A percentile compares a stretch with the other conserved stretches of the same genome.
Conservation (phyloP, 2,113 vertebrate genomes). For the Brienomyrus longianalis region DNA sequence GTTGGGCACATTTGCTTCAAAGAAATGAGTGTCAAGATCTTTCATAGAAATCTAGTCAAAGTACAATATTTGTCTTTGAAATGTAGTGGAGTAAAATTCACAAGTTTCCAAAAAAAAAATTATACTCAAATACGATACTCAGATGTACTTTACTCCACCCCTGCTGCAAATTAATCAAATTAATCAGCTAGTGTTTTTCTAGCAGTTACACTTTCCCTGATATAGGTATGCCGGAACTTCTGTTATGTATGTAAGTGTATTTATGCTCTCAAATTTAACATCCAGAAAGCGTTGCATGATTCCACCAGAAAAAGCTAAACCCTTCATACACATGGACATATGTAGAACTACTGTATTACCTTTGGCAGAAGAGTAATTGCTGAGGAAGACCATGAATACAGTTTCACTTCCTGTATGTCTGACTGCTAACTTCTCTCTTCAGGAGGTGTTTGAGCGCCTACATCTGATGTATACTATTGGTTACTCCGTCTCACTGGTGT, state of each 20-base stretch:
- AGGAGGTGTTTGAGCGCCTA: conserved; percentile 82
- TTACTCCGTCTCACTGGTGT: conserved; percentile 78
- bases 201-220: neutral
- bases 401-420: neutral
- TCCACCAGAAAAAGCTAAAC: neutral
- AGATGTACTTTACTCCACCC: no score
- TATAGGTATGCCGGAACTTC: neutral
- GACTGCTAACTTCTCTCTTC: conserved; percentile 23
- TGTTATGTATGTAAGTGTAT: neutral
- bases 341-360: neutral
- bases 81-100: neutral
- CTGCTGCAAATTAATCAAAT: neutral
- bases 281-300: neutral
- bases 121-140: no score
- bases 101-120: no score
- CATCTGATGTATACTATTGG: conserved; percentile 82
- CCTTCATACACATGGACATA: neutral
- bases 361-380: neutral
- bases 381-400: neutral
- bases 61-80: neutral
- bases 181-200: neutral
- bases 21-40: neutral
- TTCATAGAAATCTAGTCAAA: neutral
- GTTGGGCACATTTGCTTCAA: neutral
- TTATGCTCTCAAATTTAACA: neutral